Evolutionary conservation across 2,888 invertebrate species (phyloP).

Genomic region (Mesorhabditis sp.): DNA sequence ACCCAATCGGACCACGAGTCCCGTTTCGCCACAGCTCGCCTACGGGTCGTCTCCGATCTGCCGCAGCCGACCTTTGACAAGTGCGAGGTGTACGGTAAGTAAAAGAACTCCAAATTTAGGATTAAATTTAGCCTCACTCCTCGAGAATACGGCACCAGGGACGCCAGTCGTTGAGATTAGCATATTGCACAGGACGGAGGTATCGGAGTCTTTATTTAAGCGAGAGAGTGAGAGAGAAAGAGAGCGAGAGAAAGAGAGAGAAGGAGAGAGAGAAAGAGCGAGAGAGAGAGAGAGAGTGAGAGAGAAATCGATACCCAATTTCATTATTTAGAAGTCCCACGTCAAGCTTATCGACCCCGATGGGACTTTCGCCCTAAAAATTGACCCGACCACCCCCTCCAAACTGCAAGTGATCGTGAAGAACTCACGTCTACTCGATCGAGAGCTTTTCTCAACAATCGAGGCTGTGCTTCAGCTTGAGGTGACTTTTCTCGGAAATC

Average conservation of each 20-base stretch:
- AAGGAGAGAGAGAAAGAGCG: too few relatives aligned
- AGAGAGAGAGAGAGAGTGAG: too few relatives aligned
- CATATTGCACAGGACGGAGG: background rate
- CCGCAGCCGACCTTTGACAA: background rate
- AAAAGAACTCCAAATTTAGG: background rate
- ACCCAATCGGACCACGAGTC: slow-evolving; percentile 2
- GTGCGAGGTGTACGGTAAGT: background rate
- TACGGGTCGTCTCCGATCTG: background rate
- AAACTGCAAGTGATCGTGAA: slow-evolving; percentile 13
- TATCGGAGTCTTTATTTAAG: background rate
- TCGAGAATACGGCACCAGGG: slow-evolving; percentile 27
- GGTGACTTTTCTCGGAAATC: slow-evolving; percentile 8
- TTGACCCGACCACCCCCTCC: slow-evolving; percentile 10
- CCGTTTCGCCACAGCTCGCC: background rate
- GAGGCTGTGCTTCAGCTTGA: slow-evolving; percentile 29
- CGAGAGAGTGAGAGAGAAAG: too few relatives aligned
- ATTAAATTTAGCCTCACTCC: slow-evolving; percentile 12
- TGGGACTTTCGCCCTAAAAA: slow-evolving; percentile 22
- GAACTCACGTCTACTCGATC: slow-evolving; percentile 25
- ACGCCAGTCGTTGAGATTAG: slow-evolving; percentile 15
- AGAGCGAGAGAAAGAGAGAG: too few relatives aligned
- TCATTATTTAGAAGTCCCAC: slow-evolving; percentile 18
- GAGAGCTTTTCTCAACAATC: slow-evolving; percentile 31
- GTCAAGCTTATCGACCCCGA: slow-evolving; percentile 31
- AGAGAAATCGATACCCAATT: too few relatives aligned